Base-by-base conservation (phyloP, 1,140 invertebrate genomes). In the Drosophila ogumai region DNA sequence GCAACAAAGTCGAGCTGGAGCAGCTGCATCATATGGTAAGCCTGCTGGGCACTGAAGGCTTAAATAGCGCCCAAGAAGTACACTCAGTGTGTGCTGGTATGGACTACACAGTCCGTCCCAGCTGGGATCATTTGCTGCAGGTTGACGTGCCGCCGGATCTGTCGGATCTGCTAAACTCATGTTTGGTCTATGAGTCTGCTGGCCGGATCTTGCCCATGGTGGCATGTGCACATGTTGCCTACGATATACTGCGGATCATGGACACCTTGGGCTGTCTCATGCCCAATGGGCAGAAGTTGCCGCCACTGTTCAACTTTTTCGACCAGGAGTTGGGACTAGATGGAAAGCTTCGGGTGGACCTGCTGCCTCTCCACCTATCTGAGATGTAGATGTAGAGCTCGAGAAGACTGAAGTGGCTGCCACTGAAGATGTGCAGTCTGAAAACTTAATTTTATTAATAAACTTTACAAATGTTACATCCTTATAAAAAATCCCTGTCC, bases 301-400 rank as follows among this genome's bases (percentile, higher is more conserved):
- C 82, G 6, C 34, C 60, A 0, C 36, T 86, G 10, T 86, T 86
- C 15, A 76, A 86, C 49, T 86, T 86, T n/a, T 61, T 25, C 49
- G 6, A 32, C 3, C 47, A 57, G 12, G 81, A 85, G 44, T 15
- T 85, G 19, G 46, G 46, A 1, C 6, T 38, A 1, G 56, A 85
- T 28, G 47, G 47, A 1, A 61, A 36, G 2, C 13, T 85, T 4
- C 57, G 38, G 40, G 3, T 78, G 13, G 22, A 71, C 12, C 41
- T 85, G 7, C n/a, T 86, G 4, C 81, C 81, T 1, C 19, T 82
- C 2, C 34, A 57, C 9, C 31, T 81, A 19, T 4, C 25, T 17
- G 22, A 50, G 3, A 0, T 19, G 25, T 15, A 59, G 17, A 10
- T 9, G n/a, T n/a, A 4, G 19, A 49, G 7, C 7, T 32, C 6